Conservation (phyloP, 2,113 vertebrate genomes). For the Meleagris gallopavo region DNA sequence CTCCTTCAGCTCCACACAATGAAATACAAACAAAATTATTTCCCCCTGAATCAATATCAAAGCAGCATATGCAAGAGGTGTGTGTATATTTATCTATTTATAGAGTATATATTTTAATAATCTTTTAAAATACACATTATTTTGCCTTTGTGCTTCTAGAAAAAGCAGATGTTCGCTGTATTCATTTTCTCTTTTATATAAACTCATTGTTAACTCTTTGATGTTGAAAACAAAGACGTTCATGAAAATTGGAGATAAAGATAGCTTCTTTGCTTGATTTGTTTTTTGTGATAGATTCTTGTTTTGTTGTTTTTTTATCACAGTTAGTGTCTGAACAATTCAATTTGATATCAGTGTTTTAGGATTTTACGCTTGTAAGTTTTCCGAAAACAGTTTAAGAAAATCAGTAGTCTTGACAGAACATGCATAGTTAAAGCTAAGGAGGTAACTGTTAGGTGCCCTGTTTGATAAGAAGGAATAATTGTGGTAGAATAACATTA, state of each 20-base stretch:
- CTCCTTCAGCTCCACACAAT: neutral
- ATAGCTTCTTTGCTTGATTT: neutral
- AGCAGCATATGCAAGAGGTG: neutral
- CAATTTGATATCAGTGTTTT: neutral
- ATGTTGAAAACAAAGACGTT: neutral
- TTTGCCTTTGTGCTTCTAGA: neutral
- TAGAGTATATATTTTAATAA: neutral
- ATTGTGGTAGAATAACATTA: neutral
- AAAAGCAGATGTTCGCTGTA: neutral
- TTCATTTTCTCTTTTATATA: neutral
- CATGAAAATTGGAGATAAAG: neutral
- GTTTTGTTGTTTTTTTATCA: neutral
- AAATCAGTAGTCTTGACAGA: neutral
- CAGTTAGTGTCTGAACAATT: neutral
- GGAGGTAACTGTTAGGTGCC: neutral
- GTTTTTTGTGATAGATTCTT: neutral
- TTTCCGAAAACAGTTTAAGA: neutral
- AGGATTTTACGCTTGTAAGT: neutral
- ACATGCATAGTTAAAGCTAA: neutral
- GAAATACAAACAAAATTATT: neutral
- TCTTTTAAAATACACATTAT: neutral
- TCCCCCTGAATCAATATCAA: neutral
- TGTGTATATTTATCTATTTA: neutral
- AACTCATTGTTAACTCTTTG: neutral
- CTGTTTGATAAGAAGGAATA: neutral